A percentile compares a stretch with the other conserved stretches of the same genome.
These are phyloP conservation scores for Parotia lawesii DNA, from an alignment of 2,113 vertebrate genomes.

Conservation along the genomic window DNA sequence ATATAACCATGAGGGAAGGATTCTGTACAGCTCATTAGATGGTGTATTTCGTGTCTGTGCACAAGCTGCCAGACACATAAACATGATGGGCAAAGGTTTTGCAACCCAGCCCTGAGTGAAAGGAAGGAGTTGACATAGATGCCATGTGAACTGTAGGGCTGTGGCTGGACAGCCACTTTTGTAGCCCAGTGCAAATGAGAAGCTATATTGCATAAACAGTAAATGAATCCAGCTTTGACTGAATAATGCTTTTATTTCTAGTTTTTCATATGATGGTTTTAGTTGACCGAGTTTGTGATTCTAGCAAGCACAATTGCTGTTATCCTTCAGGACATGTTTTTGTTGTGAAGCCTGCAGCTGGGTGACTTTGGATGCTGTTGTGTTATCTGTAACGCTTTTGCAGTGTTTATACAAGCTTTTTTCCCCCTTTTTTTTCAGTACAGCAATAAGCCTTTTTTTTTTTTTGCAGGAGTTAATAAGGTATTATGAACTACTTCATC, in stretches of 20 bases:
- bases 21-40: not conserved
- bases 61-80: not conserved
- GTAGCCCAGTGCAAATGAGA: not conserved
- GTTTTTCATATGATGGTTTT: not conserved
- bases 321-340: not conserved
- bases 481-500: not conserved
- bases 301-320: not conserved
- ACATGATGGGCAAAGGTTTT: not conserved
- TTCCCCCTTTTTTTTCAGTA: accelerated
- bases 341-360: not conserved
- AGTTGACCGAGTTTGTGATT: not conserved
- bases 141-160: not conserved
- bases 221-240: not conserved
- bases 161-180: not conserved
- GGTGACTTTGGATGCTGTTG: not conserved
- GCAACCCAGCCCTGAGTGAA: not conserved
- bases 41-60: not conserved
- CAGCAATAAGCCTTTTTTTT: not conserved
- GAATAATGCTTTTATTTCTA: constrained; percentile 21
- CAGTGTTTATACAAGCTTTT: not conserved
- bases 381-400: not conserved
- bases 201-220: not conserved
- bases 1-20: accelerated
- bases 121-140: not conserved
- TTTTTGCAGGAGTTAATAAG: not conserved